Evolutionary conservation across 2,888 invertebrate genomes (phyloP).

Genomic region (Agapetus fuscipes): DNA sequence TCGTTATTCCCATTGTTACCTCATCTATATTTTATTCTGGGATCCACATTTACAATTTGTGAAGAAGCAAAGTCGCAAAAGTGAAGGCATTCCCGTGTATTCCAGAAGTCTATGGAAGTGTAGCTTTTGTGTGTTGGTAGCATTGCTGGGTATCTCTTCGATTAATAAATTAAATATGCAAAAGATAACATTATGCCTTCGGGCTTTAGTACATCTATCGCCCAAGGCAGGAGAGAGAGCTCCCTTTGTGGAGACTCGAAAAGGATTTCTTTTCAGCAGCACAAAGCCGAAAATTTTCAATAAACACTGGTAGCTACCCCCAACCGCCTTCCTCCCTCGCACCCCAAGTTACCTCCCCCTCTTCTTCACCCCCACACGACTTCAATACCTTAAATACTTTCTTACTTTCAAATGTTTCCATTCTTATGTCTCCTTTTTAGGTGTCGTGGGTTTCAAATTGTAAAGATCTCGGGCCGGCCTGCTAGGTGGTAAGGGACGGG

Average conservation of each 20-base stretch:
- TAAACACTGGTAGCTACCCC: slow-evolving; percentile 18
- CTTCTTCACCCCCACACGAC: slow-evolving; percentile 14
- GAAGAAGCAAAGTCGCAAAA: too few species aligned
- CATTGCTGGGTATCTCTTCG: too few species aligned
- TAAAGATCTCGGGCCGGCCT: slow-evolving; percentile 6
- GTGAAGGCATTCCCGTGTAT: too few species aligned
- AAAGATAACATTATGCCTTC: background rate
- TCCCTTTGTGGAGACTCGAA: slow-evolving; percentile 17
- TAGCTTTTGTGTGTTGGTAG: too few species aligned
- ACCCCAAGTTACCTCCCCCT: too few species aligned
- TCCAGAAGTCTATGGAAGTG: too few species aligned
- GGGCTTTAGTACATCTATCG: slow-evolving; percentile 8
- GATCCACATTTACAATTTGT: too few species aligned
- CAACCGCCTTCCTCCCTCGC: too few species aligned
- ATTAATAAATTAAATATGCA: background rate
- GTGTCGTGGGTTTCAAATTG: slow-evolving; percentile 16
- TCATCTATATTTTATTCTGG: too few species aligned
- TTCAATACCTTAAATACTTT: slow-evolving; percentile 21
- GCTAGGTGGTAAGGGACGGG: slow-evolving; percentile 2
- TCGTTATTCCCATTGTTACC: too few species aligned
- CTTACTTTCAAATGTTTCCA: slow-evolving; percentile 21
- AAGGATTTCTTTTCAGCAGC: slow-evolving; percentile 18
- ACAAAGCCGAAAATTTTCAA: slow-evolving; percentile 21
- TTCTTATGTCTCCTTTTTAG: slow-evolving; percentile 19
- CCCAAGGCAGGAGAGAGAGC: slow-evolving; percentile 8